These are phyloP conservation scores for Netelia inedita DNA, from an alignment of 2,888 invertebrate genomes.

Conservation along the genomic window DNA sequence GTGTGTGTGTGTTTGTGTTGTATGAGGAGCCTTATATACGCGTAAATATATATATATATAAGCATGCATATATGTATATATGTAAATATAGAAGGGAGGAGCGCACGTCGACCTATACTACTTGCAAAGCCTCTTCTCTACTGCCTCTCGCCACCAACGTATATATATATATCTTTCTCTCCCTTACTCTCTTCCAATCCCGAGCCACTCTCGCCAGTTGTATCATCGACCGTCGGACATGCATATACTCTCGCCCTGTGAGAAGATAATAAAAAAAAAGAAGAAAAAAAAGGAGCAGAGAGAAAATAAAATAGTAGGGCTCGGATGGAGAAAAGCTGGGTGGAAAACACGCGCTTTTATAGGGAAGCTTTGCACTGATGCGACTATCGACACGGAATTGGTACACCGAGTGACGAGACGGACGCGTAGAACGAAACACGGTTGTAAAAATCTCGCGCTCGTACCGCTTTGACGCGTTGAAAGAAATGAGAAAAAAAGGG, in stretches of 20 bases:
- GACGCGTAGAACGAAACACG: conserved; percentile 70
- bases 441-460: conserved; percentile 29
- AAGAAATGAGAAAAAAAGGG: conserved; percentile 40
- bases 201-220: conserved; percentile 28
- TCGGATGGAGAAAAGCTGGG: conserved; percentile 63
- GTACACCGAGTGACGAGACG: conserved; percentile 76
- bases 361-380: conserved; percentile 77
- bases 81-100: not conserved
- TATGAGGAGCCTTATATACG: not conserved
- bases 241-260: not conserved
- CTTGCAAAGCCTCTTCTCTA: conserved; percentile 34
- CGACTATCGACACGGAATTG: conserved; percentile 79
- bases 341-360: conserved; percentile 54
- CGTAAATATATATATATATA: not conserved
- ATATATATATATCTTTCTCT: not conserved
- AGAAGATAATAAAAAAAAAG: conserved; percentile 25
- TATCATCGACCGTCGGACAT: conserved; percentile 32
- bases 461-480: conserved; percentile 36
- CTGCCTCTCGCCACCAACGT: conserved; percentile 13
- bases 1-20: not conserved
- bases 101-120: conserved; percentile 7
- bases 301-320: conserved; percentile 17
- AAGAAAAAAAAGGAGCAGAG: conserved; percentile 16
- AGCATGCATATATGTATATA: not conserved
- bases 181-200: conserved; percentile 39